Evolutionary conservation across 2,888 invertebrate species (phyloP), one percentile per base, ranked within the genome.

Genomic region (Drosophila mettleri): DNA sequence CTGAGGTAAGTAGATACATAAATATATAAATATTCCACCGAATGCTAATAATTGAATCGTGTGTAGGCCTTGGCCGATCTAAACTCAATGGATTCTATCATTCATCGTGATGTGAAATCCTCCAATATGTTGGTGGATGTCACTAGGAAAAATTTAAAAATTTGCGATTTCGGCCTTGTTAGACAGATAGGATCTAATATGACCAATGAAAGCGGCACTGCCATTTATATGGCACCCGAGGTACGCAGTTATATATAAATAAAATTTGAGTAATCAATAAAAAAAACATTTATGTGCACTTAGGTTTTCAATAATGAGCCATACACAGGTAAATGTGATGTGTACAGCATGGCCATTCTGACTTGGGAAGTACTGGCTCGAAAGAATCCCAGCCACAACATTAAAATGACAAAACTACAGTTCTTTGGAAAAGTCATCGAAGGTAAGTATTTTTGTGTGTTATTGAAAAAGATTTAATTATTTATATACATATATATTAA

Each of bases 81-180:
- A 1, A 36, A 27, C 14, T 7, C 14, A 7, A 2, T 18, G 0
- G 10, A 2, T 3, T 9, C 34, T 0, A 14, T 48, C 0, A 7
- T 66, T 20, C 67, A 67, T 34, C 45, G 45, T 2, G 38, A 67
- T 29, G 45, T 66, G 0, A 57, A 67, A 9, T 41, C 49, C 0
- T 0, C 0, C 0, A 67, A 66, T 27, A 67, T 67, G 51, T 12
- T 67, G 16, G 1, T 67, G 7, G 38, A 67, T n/a, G 4, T 0
- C 2, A 14, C 20, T 1, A 22, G 31, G 7, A 10, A 16, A 2
- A 16, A 0, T 0, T 9, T 67, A 1, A 66, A 67, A 39, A 31
- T 67, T n/a, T 49, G 66, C 18, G 67, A 67, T 29, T 67, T 67
- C 7, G 66, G 66, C 10, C n/a, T 33, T n/a, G 51, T n/a, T 12